A percentile compares a stretch with the other conserved stretches of the same genome.
These are phyloP conservation scores for Actias luna DNA, from an alignment of 2,888 invertebrate species.

Conservation along the genomic window DNA sequence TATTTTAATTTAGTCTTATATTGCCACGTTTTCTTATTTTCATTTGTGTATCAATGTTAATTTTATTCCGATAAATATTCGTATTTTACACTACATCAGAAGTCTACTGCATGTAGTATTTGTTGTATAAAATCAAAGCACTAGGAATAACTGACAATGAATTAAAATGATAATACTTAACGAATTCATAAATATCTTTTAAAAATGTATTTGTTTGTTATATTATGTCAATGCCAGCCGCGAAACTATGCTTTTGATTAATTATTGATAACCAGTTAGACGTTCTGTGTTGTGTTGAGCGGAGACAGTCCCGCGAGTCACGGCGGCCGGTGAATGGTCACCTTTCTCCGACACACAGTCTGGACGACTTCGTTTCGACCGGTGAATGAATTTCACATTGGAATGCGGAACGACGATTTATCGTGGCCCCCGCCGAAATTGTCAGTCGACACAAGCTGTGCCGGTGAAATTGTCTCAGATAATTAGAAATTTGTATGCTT, in stretches of 20 bases:
- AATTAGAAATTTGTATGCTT: constrained; percentile 52
- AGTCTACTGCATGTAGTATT: not conserved
- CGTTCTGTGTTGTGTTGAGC: constrained; percentile 39
- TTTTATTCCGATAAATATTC: constrained; percentile 4
- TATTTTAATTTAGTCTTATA: constrained; percentile 52
- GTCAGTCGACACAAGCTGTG: constrained; percentile 39
- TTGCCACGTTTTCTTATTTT: constrained; percentile 43
- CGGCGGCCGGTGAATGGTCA: constrained; percentile 74
- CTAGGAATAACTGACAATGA: not conserved
- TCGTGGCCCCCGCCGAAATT: constrained; percentile 55
- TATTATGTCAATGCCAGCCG: constrained; percentile 3
- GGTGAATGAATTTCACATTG: constrained; percentile 76
- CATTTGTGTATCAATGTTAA: constrained; percentile 25
- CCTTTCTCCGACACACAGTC: constrained; percentile 81
- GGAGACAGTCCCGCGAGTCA: constrained; percentile 51
- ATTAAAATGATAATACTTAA: not conserved
- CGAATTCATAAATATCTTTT: not conserved
- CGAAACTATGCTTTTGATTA: constrained; percentile 5
- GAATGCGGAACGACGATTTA: constrained; percentile 78
- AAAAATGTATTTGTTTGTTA: not conserved
- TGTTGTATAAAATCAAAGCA: not conserved
- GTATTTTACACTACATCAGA: not conserved
- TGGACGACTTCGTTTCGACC: constrained; percentile 72
- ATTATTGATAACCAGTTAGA: constrained; percentile 1
- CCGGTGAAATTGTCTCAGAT: constrained; percentile 60